phyloP scores from a whole-genome alignment of 2,113 vertebrate genomes.

The Lepisosteus oculatus region DNA sequence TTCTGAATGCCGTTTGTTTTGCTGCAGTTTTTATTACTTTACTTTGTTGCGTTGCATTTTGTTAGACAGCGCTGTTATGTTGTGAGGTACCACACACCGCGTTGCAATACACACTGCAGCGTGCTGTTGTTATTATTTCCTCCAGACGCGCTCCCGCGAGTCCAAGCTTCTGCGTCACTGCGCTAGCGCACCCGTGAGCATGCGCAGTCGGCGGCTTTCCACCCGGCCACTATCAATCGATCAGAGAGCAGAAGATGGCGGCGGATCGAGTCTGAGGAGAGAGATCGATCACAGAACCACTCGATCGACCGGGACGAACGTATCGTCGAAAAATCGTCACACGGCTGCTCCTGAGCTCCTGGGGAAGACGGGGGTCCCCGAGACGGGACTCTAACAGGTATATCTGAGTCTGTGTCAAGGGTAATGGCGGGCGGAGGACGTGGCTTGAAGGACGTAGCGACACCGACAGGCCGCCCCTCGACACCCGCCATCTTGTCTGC shows the following conservation, averaged over 20 bases:
- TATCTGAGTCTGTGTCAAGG: conserved; percentile 34
- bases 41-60: too few relatives aligned
- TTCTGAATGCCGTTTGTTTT: too few relatives aligned
- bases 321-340: conserved; percentile 22
- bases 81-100: too few relatives aligned
- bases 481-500: conserved; percentile 59
- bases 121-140: not conserved
- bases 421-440: not conserved
- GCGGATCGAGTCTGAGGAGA: conserved; percentile 38
- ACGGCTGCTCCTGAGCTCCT: not conserved
- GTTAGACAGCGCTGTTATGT: too few relatives aligned
- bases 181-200: conserved; percentile 20
- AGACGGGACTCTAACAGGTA: conserved; percentile 30
- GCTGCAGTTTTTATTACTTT: too few relatives aligned
- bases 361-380: not conserved
- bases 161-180: not conserved
- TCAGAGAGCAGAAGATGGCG: conserved; percentile 76
- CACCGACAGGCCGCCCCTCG: conserved; percentile 16
- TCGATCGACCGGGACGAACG: conserved; percentile 57
- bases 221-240: conserved; percentile 74
- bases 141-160: conserved; percentile 16
- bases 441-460: conserved; percentile 34
- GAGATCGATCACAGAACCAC: conserved; percentile 73
- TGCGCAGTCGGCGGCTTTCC: conserved; percentile 15
- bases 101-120: too few relatives aligned